Conservation (phyloP, 2,888 invertebrate genomes). For the Autographa pulchrina region DNA sequence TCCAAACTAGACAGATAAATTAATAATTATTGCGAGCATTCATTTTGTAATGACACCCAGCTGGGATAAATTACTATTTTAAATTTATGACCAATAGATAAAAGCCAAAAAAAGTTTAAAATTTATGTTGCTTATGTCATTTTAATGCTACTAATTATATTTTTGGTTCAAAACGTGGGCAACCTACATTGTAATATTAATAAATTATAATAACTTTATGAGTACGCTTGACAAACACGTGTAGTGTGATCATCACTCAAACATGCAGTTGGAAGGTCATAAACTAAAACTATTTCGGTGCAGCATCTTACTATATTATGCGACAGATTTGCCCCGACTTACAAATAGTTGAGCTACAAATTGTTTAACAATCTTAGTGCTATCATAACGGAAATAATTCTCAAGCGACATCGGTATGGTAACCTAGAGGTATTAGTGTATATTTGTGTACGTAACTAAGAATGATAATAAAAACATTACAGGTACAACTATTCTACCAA, state of each 20-base stretch:
- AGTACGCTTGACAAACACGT: neutral
- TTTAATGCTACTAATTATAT: neutral
- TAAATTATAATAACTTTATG: no score
- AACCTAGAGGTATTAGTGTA: no score
- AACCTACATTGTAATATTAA: neutral
- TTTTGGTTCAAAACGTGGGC: neutral
- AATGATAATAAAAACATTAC: no score
- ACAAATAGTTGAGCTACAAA: neutral
- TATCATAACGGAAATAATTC: neutral
- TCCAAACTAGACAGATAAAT: conserved; percentile 42
- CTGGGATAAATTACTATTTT: conserved; percentile 15
- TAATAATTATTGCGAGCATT: conserved; percentile 24
- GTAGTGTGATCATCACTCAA: neutral
- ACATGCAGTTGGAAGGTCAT: neutral
- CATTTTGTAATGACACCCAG: conserved; percentile 31
- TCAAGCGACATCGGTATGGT: no score
- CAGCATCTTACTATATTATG: neutral
- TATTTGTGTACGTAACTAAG: no score
- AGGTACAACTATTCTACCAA: no score
- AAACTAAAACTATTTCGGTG: neutral
- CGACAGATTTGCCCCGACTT: neutral
- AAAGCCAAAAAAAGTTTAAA: neutral
- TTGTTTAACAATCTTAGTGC: neutral
- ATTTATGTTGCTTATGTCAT: neutral
- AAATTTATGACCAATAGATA: neutral